Conservation (phyloP, 2,888 invertebrate genomes). For the Sarcophaga subvicina region DNA sequence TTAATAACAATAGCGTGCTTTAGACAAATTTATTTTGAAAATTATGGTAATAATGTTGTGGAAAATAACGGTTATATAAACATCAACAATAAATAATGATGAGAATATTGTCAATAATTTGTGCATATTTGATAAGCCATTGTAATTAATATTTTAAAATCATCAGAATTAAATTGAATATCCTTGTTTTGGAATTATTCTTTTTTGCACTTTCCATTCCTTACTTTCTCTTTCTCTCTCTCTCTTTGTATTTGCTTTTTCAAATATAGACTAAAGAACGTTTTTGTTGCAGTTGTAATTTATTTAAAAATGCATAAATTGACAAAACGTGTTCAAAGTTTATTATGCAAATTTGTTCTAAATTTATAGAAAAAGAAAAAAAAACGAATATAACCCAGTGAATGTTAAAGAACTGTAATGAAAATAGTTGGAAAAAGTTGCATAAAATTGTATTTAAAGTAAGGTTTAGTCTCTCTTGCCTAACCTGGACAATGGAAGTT, state of each 20-base stretch:
- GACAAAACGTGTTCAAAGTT: conserved; percentile 24
- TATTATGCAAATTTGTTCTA: background rate
- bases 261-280: background rate
- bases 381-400: background rate
- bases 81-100: background rate
- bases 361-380: background rate
- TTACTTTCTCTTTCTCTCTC: background rate
- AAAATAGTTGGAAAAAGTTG: too few species aligned
- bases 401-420: background rate
- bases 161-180: conserved; percentile 18
- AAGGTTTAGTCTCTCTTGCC: too few species aligned
- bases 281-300: background rate
- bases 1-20: conserved; percentile 46
- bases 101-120: conserved; percentile 1
- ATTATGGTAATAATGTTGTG: conserved; percentile 33
- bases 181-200: background rate
- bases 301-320: conserved; percentile 10
- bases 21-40: conserved; percentile 11
- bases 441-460: too few species aligned
- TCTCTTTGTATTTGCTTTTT: background rate
- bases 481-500: too few species aligned
- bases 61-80: background rate
- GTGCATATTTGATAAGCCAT: conserved; percentile 40
- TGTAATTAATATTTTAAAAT: conserved; percentile 19
- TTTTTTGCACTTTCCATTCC: background rate